A percentile compares a stretch with the other conserved stretches of the same genome.
Evolutionary conservation across 1,140 invertebrate genomes (phyloP).

Genomic region (Bombus consobrinus): DNA sequence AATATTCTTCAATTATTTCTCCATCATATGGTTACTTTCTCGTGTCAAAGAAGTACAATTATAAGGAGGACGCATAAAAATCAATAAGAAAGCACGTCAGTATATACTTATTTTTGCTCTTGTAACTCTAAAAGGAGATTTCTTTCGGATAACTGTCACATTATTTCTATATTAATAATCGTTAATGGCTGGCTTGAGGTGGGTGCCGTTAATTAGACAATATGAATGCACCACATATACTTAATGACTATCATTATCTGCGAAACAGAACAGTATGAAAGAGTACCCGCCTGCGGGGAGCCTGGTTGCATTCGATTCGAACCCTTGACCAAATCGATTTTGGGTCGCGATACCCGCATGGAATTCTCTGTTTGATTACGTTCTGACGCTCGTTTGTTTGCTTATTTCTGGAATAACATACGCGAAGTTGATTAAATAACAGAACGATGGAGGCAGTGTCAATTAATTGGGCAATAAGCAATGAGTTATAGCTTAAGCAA

Average conservation of each 20-base stretch:
- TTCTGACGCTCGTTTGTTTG: background rate
- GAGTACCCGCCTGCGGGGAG: background rate
- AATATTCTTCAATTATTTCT: background rate
- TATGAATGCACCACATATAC: background rate
- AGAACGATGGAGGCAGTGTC: background rate
- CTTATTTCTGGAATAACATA: background rate
- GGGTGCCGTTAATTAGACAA: background rate
- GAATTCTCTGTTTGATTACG: background rate
- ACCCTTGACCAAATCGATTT: slow-evolving; percentile 29
- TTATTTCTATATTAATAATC: background rate
- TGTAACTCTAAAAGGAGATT: background rate
- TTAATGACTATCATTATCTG: slow-evolving; percentile 12
- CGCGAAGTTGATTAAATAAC: background rate
- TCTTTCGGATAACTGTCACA: no score
- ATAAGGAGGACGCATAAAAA: background rate
- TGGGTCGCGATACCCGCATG: slow-evolving; percentile 27
- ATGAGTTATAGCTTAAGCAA: background rate
- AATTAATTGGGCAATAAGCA: slow-evolving; percentile 10
- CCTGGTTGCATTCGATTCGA: background rate
- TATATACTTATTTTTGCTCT: no score
- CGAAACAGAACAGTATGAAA: background rate
- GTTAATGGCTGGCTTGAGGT: background rate
- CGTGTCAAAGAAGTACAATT: background rate
- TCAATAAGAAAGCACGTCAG: background rate
- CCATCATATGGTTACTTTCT: background rate